Evolutionary conservation across 2,888 invertebrate genomes (phyloP).

Genomic region (Tetragonula carbonaria): DNA sequence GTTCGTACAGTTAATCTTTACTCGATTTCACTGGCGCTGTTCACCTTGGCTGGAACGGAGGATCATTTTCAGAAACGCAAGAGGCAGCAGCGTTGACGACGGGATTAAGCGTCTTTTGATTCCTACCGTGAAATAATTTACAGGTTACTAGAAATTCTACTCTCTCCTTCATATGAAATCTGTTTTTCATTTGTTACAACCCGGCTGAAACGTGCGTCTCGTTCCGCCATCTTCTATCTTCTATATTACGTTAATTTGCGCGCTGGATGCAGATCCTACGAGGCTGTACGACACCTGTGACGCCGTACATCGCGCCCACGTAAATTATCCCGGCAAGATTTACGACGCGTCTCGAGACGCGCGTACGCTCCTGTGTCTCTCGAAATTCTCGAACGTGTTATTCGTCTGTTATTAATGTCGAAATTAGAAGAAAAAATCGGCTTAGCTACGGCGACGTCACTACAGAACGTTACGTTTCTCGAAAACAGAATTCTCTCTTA

Average conservation of each 20-base stretch:
- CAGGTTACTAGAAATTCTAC: conserved; percentile 18
- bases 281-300: conserved; percentile 31
- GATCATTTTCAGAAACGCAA: not conserved
- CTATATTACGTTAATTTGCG: conserved; percentile 35
- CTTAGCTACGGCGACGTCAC: not conserved
- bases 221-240: conserved; percentile 23
- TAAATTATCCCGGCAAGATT: conserved; percentile 47
- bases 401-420: conserved; percentile 43
- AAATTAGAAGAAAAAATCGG: conserved; percentile 36
- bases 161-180: conserved; percentile 23
- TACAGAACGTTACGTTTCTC: not conserved
- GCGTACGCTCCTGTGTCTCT: conserved; percentile 25
- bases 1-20: not conserved
- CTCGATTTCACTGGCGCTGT: not conserved
- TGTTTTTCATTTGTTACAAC: conserved; percentile 25
- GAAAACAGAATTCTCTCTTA: conserved; percentile 14
- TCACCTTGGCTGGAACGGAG: not conserved
- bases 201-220: not conserved
- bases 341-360: conserved; percentile 38
- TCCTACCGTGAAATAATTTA: conserved; percentile 10
- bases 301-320: conserved; percentile 56
- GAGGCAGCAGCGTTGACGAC: not conserved
- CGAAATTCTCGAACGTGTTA: conserved; percentile 21
- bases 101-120: not conserved
- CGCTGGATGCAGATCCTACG: conserved; percentile 16